phyloP scores from a whole-genome alignment of 2,113 vertebrate genomes.

The Vidua macroura region DNA sequence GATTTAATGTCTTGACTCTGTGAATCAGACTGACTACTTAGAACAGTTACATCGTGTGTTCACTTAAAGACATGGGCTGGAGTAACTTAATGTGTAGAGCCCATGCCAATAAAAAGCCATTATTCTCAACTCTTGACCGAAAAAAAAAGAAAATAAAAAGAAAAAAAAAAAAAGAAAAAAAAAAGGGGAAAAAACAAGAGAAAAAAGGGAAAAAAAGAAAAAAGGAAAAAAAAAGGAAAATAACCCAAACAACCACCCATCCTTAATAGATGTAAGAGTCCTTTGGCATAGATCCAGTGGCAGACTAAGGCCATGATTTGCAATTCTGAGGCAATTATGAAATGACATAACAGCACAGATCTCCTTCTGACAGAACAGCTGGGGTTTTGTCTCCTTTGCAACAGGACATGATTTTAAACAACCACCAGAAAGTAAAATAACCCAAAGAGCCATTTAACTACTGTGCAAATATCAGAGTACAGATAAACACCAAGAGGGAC shows the following conservation, averaged over 20 bases:
- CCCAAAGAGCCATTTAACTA: background rate
- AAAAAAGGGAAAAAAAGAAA: background rate
- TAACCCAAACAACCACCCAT: background rate
- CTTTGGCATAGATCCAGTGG: background rate
- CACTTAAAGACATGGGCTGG: background rate
- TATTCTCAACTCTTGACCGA: background rate
- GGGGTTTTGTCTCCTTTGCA: background rate
- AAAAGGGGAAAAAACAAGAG: rapidly evolving
- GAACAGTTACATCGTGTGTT: background rate
- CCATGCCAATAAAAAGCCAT: background rate
- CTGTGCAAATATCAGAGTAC: background rate
- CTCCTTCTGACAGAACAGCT: background rate
- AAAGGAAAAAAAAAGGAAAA: background rate
- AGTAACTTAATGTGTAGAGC: background rate
- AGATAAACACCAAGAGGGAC: background rate
- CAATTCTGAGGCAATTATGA: constrained; percentile 46
- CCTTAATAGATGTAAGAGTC: background rate
- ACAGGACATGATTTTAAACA: background rate
- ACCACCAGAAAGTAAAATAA: background rate
- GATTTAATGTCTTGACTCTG: constrained; percentile 14
- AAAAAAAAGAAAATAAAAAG: background rate
- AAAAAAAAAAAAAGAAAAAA: no score
- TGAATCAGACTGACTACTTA: background rate
- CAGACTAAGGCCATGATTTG: background rate
- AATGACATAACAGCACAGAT: constrained; percentile 40